Conservation (phyloP, 1,140 invertebrate genomes). For the Olivierus martensii region DNA sequence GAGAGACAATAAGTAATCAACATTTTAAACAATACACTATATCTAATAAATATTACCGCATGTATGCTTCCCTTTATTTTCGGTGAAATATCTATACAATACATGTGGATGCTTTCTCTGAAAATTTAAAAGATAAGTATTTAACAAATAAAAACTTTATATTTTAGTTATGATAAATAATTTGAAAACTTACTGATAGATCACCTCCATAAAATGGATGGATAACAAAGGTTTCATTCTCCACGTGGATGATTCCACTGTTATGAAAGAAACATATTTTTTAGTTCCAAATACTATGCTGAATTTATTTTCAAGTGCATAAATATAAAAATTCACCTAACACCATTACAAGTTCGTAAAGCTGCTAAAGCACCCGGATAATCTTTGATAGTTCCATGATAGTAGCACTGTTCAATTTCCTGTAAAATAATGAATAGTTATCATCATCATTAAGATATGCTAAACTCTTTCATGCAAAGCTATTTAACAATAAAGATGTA, state of each 20-base stretch:
- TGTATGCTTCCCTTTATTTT: slow-evolving; percentile 68
- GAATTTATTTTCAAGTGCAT: too few relatives aligned
- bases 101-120: slow-evolving; percentile 92
- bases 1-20: slow-evolving; percentile 14
- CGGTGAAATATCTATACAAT: slow-evolving; percentile 65
- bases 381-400: slow-evolving; percentile 82
- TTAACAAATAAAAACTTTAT: background rate
- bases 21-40: background rate
- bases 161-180: background rate
- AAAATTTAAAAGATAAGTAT: slow-evolving; percentile 18
- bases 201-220: slow-evolving; percentile 89
- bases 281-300: background rate
- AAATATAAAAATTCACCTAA: slow-evolving; percentile 32
- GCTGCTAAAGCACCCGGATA: slow-evolving; percentile 90
- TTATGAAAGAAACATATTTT: slow-evolving; percentile 14
- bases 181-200: slow-evolving; percentile 64
- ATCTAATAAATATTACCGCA: slow-evolving; percentile 39
- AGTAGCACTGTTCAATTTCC: slow-evolving; percentile 94
- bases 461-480: too few relatives aligned
- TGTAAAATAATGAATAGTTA: too few relatives aligned
- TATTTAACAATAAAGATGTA: too few relatives aligned
- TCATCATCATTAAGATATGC: too few relatives aligned
- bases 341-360: slow-evolving; percentile 92
- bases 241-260: slow-evolving; percentile 90
- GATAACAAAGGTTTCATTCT: slow-evolving; percentile 93